Evolutionary conservation across 2,113 vertebrate species (phyloP), one percentile per base, ranked within the genome.

Genomic region (Ellobius talpinus): DNA sequence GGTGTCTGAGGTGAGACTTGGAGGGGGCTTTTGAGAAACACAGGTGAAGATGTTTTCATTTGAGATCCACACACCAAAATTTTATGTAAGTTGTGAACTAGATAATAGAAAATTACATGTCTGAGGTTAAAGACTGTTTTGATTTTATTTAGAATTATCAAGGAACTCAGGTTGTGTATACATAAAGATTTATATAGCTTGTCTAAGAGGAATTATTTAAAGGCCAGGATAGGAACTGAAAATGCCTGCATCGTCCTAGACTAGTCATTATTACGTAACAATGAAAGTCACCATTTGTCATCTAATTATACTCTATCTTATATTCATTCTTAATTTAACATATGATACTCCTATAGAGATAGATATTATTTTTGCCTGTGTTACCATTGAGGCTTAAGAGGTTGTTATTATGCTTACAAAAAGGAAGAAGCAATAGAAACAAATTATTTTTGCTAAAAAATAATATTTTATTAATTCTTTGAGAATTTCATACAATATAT

Each of bases 21-120:
- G 87, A 85, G 87, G 87, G 76, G 7, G 31, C 58, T 58, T 82
- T 78, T 96, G 65, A 93, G 65, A 79, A n/a, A 74, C 82, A 68
- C 23, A 12, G 26, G 11, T 42, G 7, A 47, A 66, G 10, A 90
- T 0, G 31, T 45, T 45, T 72, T 77, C 70, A 36, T 85, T 91
- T 78, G 33, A 88, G 29, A 7, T 42, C 29, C 72, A 8, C 19
- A 29, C 2, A 42, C 29, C n/a, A 39, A 92, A 74, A 50, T 66
- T 66, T 84, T 5, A 21, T 5, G 23, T 45, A 16, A 74, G 42
- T 12, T 61, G 13, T 33, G 16, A 61, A 52, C 47, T 50, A 23
- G 45, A 42, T 55, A 81, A 91, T 84, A 72, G 39, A 55, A 47
- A 70, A 13, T 21, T 45, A 52, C 63, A 63, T 78, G n/a, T 65